Conservation (phyloP, 2,888 invertebrate genomes). For the Cheiracanthium punctorium region DNA sequence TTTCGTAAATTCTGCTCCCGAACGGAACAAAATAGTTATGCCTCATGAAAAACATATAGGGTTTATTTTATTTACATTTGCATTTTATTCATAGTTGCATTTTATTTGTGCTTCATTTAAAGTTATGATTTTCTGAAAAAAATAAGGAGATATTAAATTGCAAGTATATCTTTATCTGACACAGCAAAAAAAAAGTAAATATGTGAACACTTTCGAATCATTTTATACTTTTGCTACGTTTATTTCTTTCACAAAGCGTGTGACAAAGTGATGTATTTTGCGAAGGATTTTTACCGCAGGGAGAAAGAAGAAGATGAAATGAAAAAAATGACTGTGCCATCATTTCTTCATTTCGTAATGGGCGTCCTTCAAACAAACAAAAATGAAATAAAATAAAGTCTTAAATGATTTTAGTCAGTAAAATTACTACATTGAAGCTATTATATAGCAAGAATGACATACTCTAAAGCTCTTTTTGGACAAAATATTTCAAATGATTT, state of each 20-base stretch:
- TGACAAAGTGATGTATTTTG: slow-evolving; percentile 31
- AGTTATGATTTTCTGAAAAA: too few species aligned
- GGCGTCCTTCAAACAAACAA: slow-evolving; percentile 23
- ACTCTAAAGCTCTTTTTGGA: slow-evolving; percentile 40
- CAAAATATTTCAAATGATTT: slow-evolving; percentile 35
- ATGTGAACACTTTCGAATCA: not conserved
- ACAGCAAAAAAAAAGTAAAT: not conserved
- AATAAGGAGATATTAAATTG: too few species aligned
- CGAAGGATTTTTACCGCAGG: not conserved
- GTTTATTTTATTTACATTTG: too few species aligned
- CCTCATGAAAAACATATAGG: too few species aligned
- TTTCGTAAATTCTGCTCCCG: too few species aligned
- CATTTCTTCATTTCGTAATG: slow-evolving; percentile 41
- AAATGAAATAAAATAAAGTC: slow-evolving; percentile 20
- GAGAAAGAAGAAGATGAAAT: slow-evolving; percentile 20
- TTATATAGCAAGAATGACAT: slow-evolving; percentile 41
- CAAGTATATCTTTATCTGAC: too few species aligned
- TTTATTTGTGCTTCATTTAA: too few species aligned
- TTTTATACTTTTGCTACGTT: slow-evolving; percentile 12
- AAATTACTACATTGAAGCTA: slow-evolving; percentile 13
- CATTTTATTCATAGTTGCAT: too few species aligned
- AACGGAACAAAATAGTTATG: too few species aligned
- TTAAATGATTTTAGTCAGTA: slow-evolving; percentile 22
- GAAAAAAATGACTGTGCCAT: slow-evolving; percentile 19
- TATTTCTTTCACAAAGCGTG: slow-evolving; percentile 12